Base-by-base conservation (phyloP, 2,113 vertebrate species). In the Spilogale gracilis region DNA sequence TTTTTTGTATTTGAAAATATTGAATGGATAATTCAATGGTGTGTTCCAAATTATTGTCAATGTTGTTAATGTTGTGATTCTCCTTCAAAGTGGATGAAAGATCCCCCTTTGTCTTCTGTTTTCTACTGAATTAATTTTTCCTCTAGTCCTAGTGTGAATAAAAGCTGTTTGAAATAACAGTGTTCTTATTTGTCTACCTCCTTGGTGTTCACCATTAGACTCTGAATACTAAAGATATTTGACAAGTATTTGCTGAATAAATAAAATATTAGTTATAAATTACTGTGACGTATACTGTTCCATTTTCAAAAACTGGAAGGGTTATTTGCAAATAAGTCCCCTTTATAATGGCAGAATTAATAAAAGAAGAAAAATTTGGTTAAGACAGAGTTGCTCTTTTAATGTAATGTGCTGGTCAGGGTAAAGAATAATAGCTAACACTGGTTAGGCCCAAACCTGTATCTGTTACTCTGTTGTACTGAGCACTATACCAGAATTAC, bases 91-190 rank as follows among this genome's bases (percentile, higher is more conserved):
- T 97, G 98, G 97, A 96, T 92, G 97, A 97, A 97, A 96, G 94
- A 97, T 95, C 81, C 86, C 60, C 67, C 97, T 98, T 98, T 98
- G 98, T 98, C 98, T 98, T 97, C 97, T 98, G 98, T 99, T 99
- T 99, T 99, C 97, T 99, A 99, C 98, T 98, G 98, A 98, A 98
- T 98, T 99, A 98, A 98, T 98, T 98, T 98, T 98, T 98, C 98
- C 95, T 99, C 98, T 98, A 98, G 98, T 98, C 97, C 96, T 98
- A 98, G 97, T 98, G 97, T 98, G 97, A 98, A 99, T 98, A 99
- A 99, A 99, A 98, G 90, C 96, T 98, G 98, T 99, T 99, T 99
- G 98, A 99, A 99, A 98, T 99, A 98, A 98, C 88, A 95, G 95
- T 38, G 91, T 98, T 97, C 71, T 92, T 78, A 95, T 88, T 96